Evolutionary conservation across 1,140 invertebrate species (phyloP), one percentile per base, ranked within the genome.

Genomic region (Bradysia coprophila): DNA sequence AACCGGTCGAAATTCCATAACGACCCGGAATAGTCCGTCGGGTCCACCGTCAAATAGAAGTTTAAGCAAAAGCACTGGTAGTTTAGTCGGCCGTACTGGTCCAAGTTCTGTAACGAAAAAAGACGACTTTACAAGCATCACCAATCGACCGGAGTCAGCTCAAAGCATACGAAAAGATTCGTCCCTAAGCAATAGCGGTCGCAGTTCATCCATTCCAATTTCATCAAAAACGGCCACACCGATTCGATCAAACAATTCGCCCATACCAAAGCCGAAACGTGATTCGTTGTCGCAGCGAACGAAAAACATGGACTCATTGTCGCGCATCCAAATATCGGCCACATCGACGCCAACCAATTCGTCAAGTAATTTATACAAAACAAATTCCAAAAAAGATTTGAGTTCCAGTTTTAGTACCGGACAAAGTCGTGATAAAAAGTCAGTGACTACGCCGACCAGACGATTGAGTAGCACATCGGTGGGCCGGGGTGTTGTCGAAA

Each of bases 201-300:
- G 56, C 22, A 56, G 55, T 1, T 54, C 51, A 21, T 59, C 55
- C 8, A 57, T 57, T 15, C 59, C 59, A 50, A 53, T 57, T 38
- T 49, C 57, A 46, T 51, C 56, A 19, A 59, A 56, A 41, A 43
- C 45, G 59, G 62, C 56, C 54, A 65, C 46, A 68, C 66, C 50
- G 49, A 56, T 55, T 52, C 51, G 54, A 34, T 4, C 48, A 56
- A 57, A 45, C 48, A 59, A 57, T 10, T 62, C 57, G 42, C 63
- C 67, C 45, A 52, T 63, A 38, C 63, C 65, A 28, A 69, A 67
- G 52, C 60, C 70, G 42, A 72, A 65, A 47, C 62, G 70, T 39
- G 75, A 77, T 43, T 75, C 73, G 31, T 55, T 75, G 28, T 73
- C 65, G 24, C 62, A 63, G 44, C 69, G 68, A 38, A 65, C 66